phyloP scores from a whole-genome alignment of 35 echinoderm and acorn worm genomes.

The Eucidaris tribuloides region DNA sequence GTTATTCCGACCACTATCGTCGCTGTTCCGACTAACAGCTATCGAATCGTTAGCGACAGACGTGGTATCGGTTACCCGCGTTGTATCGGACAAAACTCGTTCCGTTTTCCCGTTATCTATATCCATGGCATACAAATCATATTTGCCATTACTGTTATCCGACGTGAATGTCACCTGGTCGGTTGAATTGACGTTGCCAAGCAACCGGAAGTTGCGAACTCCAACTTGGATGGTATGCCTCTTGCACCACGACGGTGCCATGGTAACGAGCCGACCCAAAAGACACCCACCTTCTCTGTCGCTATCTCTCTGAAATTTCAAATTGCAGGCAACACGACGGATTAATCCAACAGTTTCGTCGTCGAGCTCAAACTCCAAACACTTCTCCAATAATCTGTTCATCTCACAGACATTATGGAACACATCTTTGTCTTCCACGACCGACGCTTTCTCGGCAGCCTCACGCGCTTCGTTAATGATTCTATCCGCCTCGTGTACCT shows the following conservation, averaged over 20 bases:
- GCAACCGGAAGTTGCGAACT: neutral
- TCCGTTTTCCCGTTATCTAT: neutral
- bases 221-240: neutral
- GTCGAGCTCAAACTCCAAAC: neutral
- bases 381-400: too few relatives aligned
- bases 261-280: neutral
- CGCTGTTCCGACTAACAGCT: neutral
- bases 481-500: neutral
- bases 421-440: too few relatives aligned
- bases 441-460: neutral
- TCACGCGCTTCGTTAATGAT: neutral
- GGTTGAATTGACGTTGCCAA: neutral
- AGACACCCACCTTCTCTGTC: neutral
- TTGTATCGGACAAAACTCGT: neutral
- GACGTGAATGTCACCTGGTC: slow-evolving; percentile 1
- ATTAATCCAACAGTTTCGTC: neutral
- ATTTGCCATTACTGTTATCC: neutral
- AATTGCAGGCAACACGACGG: neutral
- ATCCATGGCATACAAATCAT: neutral
- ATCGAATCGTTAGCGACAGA: neutral
- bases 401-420: too few relatives aligned
- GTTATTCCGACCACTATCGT: too few relatives aligned
- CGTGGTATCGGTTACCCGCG: neutral
- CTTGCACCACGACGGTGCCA: slow-evolving; percentile 15
- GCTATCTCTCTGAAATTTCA: slow-evolving; percentile 5